Evolutionary conservation across 2,113 vertebrate genomes (phyloP).

Genomic region (Lepidothrix coronata): DNA sequence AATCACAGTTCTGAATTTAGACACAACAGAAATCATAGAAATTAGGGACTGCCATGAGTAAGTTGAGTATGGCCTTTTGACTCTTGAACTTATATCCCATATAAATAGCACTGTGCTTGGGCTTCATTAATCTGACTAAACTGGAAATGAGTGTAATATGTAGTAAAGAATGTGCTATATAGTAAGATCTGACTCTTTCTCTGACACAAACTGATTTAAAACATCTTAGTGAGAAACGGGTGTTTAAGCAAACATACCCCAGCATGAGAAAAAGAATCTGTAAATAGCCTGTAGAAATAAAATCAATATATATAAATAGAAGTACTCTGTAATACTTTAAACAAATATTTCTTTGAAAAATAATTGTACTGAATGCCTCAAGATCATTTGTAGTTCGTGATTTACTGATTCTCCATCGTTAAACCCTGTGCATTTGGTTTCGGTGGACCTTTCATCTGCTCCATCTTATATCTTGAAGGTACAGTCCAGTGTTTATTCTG

Average conservation of each 20-base stretch:
- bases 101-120: not conserved
- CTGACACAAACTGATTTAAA: not conserved
- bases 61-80: not conserved
- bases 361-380: not conserved
- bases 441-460: not conserved
- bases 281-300: not conserved
- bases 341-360: not conserved
- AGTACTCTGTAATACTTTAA: not conserved
- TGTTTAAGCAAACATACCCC: not conserved
- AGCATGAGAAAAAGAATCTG: not conserved
- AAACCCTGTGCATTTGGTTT: not conserved
- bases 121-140: not conserved
- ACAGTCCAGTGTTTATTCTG: slow-evolving; percentile 7
- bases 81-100: not conserved
- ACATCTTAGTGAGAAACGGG: not conserved
- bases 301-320: not conserved
- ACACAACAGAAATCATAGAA: not conserved
- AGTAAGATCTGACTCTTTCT: not conserved
- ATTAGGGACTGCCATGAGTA: not conserved
- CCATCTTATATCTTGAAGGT: not conserved
- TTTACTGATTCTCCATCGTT: not conserved
- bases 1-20: not conserved
- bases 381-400: not conserved
- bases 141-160: not conserved
- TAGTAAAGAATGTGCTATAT: not conserved